phyloP scores from a whole-genome alignment of 2,888 invertebrate genomes.

The Zygothrica quintamaculata region DNA sequence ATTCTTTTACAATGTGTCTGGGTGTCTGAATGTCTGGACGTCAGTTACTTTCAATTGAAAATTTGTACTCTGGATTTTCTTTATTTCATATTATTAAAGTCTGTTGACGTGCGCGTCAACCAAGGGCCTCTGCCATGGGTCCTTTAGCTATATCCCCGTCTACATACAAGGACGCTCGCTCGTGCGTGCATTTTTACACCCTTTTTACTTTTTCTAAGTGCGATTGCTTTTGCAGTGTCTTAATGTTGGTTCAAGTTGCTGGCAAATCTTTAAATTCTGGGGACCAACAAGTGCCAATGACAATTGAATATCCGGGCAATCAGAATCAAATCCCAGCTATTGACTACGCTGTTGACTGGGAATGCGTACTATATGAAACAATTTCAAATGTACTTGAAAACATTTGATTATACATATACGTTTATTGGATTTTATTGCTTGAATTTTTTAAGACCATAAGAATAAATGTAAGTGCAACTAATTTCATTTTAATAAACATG shows the following conservation, averaged over 20 bases:
- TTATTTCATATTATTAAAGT: conserved; percentile 55
- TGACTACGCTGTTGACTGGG: conserved; percentile 13
- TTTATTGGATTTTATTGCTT: conserved; percentile 20
- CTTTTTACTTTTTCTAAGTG: conserved; percentile 55
- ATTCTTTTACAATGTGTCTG: conserved; percentile 11
- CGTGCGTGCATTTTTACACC: conserved; percentile 68
- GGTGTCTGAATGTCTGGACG: conserved; percentile 2
- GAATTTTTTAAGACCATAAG: conserved; percentile 6
- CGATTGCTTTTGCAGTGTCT: conserved; percentile 52
- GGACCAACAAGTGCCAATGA: conserved; percentile 77
- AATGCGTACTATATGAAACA: background rate
- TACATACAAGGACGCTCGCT: conserved; percentile 32
- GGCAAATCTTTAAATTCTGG: conserved; percentile 16
- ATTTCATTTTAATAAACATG: background rate
- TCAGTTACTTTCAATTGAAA: conserved; percentile 47
- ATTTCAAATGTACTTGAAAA: conserved; percentile 23
- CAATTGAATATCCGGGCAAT: conserved; percentile 80
- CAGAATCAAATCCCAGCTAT: conserved; percentile 70
- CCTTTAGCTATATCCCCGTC: too few species aligned
- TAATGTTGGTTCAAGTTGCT: background rate
- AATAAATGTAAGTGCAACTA: conserved; percentile 11
- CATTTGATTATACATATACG: conserved; percentile 45
- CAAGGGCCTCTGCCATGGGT: background rate
- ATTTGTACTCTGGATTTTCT: conserved; percentile 48
- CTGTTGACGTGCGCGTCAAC: conserved; percentile 16